Base-by-base conservation (phyloP, 2,797 vertebrate species). In the Ataeniobius toweri region DNA sequence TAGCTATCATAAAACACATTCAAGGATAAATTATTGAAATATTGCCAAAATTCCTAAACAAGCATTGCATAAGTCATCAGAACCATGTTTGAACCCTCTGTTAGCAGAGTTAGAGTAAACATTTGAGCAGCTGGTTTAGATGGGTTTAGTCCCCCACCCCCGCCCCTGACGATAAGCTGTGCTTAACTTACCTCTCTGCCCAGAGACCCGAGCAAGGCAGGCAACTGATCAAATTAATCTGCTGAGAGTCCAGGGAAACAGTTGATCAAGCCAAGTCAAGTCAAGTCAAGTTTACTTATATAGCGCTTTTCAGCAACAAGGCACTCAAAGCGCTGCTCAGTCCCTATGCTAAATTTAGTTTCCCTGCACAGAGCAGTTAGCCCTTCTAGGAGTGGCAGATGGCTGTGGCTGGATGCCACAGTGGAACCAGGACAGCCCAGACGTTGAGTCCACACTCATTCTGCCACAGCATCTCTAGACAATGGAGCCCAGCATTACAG, bases 401-500 rank as follows among this genome's bases (percentile, higher is more conserved):
- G 18, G 31, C 31, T 31, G 41, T 48, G 79, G 77, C 82, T 72
- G 75, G 70, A 51, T 74, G 76, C 81, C 79, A 85, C 82, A 9
- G 74, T 53, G 80, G 65, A 79, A 82, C 79, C 72, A 72, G 82
- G 81, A 31, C 48, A 82, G 73, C 65, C 81, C 84, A 87, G 89
- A 88, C 91, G 89, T 78, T 89, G 76, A 88, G 73, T 81, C 80
- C 82, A 83, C 79, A 71, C 86, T 82, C 82, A 80, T 93, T 94
- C 93, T 94, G 92, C 93, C 91, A 93, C 91, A 94, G 84, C 87
- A 89, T 89, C 85, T 90, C 86, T 89, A 92, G 75, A 94, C 92
- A 94, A 94, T 92, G 78, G 85, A 81, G 58, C 77, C 82, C 41
- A 88, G 79, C 87, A 84, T 86, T 79, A 83, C 84, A 88, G 81